phyloP scores from a whole-genome alignment of 2,888 invertebrate genomes.

The Lepidochrysops patricia region DNA sequence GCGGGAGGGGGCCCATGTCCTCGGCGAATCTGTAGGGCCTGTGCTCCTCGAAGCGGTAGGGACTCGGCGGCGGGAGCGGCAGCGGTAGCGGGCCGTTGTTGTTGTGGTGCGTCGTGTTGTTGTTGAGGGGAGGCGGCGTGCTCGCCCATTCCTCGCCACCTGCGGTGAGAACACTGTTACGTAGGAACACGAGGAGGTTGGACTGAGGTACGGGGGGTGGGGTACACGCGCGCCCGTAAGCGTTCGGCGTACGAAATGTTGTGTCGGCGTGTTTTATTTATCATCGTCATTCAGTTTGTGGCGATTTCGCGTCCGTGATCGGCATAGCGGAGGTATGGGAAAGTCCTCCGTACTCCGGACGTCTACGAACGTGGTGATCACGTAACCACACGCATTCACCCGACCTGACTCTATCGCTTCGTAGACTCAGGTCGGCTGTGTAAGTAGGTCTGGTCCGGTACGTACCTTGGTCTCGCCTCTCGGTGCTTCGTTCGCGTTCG shows the following conservation, averaged over 20 bases:
- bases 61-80: conserved; percentile 72
- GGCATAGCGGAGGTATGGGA: conserved; percentile 45
- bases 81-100: conserved; percentile 66
- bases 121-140: conserved; percentile 69
- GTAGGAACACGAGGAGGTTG: conserved; percentile 86
- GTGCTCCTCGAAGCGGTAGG: conserved; percentile 88
- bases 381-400: conserved; percentile 3
- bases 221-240: conserved; percentile 48
- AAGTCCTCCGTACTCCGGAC: conserved; percentile 37
- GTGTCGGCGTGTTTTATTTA: conserved; percentile 46
- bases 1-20: conserved; percentile 82
- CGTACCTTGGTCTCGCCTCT: conserved; percentile 61
- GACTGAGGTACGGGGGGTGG: conserved; percentile 47
- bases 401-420: conserved; percentile 14
- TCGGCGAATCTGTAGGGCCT: conserved; percentile 89
- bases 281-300: conserved; percentile 44
- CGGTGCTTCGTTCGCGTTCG: conserved; percentile 54
- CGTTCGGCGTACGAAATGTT: conserved; percentile 43
- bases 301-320: conserved; percentile 61
- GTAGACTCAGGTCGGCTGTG: conserved; percentile 25
- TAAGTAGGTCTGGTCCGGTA: conserved; percentile 24
- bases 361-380: background rate
- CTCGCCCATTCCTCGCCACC: conserved; percentile 70
- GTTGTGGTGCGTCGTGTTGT: conserved; percentile 73
- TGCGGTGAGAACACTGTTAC: conserved; percentile 68